phyloP scores from a whole-genome alignment of 2,797 vertebrate species.

The Rhinophrynus dorsalis region DNA sequence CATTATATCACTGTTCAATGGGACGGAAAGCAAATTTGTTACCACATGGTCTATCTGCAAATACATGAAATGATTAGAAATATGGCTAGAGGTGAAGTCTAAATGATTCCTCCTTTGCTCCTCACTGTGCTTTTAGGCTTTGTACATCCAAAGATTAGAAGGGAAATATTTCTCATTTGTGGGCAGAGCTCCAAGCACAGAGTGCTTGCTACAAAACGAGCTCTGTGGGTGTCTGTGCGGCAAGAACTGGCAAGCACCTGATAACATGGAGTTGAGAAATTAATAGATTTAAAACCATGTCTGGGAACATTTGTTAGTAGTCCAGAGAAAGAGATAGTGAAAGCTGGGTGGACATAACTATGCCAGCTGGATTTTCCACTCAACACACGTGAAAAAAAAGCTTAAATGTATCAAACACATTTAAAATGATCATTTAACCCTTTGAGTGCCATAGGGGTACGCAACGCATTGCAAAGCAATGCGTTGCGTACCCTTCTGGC shows the following conservation, averaged over 20 bases:
- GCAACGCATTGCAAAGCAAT: no score
- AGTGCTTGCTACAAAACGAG: neutral
- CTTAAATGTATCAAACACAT: no score
- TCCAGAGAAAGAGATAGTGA: neutral
- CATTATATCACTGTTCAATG: neutral
- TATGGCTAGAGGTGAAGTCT: neutral
- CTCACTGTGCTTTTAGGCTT: no score
- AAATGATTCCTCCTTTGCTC: neutral
- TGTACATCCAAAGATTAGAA: neutral
- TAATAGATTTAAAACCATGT: slow-evolving; percentile 9
- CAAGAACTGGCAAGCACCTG: neutral
- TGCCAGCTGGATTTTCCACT: neutral
- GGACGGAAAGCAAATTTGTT: neutral
- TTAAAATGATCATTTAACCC: no score
- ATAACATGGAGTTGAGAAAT: neutral
- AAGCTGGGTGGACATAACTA: neutral
- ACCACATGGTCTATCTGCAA: neutral
- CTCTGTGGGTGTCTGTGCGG: neutral
- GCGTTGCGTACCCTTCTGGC: no score
- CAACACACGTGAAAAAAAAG: neutral
- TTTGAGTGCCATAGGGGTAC: no score
- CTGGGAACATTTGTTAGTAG: slow-evolving; percentile 2
- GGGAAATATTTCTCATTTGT: neutral
- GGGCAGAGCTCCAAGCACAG: neutral
- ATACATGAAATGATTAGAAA: no score